Evolutionary conservation across 2,888 invertebrate genomes (phyloP).

Genomic region (Lepidocyrtoides sp.): DNA sequence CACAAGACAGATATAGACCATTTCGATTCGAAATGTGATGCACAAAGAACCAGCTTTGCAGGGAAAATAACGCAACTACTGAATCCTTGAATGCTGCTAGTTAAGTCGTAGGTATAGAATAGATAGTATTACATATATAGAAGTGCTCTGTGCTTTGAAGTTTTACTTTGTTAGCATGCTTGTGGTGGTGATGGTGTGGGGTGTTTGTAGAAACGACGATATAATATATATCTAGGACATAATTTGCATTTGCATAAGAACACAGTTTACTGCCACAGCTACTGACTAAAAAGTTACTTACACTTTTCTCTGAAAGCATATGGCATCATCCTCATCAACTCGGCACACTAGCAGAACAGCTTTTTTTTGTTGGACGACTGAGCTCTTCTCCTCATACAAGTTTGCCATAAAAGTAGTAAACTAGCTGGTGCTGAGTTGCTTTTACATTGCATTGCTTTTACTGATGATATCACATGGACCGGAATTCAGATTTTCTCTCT

Average conservation of each 20-base stretch:
- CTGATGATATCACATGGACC: conserved; percentile 68
- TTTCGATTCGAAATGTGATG: conserved; percentile 69
- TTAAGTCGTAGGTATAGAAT: conserved; percentile 15
- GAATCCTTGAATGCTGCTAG: conserved; percentile 26
- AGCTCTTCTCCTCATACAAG: conserved; percentile 39
- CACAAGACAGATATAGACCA: conserved; percentile 68
- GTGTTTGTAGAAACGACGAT: conserved; percentile 44
- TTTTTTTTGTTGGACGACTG: conserved; percentile 47
- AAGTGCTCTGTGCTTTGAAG: conserved; percentile 20
- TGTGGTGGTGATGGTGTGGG: neutral
- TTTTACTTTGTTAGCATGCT: conserved; percentile 42
- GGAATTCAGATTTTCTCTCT: conserved; percentile 70
- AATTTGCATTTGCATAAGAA: conserved; percentile 75
- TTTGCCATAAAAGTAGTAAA: conserved; percentile 46
- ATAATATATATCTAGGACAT: conserved; percentile 74
- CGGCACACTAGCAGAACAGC: neutral
- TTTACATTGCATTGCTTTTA: conserved; percentile 21
- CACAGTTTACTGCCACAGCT: conserved; percentile 32
- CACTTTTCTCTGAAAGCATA: conserved; percentile 62
- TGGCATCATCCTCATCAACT: conserved; percentile 57
- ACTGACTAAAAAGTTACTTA: conserved; percentile 59
- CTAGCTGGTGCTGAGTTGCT: neutral
- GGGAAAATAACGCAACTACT: neutral
- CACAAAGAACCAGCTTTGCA: conserved; percentile 20
- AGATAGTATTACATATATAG: neutral